A percentile compares a stretch with the other conserved stretches of the same genome.
Conservation (phyloP, 92 coral and sea anemone genomes). For the Parazoanthus swiftii region DNA sequence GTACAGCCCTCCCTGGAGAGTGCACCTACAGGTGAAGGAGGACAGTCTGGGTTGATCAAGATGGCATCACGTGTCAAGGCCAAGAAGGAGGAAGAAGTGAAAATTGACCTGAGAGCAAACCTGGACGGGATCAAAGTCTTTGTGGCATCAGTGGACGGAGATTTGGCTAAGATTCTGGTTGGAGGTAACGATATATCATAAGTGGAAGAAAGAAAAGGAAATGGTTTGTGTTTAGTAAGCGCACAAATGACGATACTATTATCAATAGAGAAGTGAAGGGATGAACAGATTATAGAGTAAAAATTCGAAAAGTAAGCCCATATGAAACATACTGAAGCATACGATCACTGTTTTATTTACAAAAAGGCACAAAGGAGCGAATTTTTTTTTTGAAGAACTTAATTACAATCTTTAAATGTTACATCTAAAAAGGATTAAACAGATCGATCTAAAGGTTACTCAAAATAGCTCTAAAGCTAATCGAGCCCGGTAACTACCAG, state of each 20-base stretch:
- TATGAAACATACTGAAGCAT: too few species aligned
- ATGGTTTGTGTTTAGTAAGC: too few species aligned
- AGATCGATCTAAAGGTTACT: too few species aligned
- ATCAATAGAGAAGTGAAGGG: too few species aligned
- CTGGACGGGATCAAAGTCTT: slow-evolving; percentile 80
- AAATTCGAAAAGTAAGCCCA: too few species aligned
- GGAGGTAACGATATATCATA: slow-evolving; percentile 61
- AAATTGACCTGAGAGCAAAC: slow-evolving; percentile 78
- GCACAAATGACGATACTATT: too few species aligned
- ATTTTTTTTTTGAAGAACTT: not conserved
- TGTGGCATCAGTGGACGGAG: slow-evolving; percentile 78
- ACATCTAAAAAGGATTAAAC: too few species aligned
- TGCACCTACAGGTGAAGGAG: slow-evolving; percentile 5
- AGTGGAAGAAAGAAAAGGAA: not conserved
- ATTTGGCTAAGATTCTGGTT: slow-evolving; percentile 74
- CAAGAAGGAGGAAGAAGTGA: slow-evolving; percentile 56
- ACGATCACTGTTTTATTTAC: too few species aligned
- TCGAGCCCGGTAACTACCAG: too few species aligned
- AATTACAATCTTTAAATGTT: too few species aligned
- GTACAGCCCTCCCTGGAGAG: slow-evolving; percentile 25
- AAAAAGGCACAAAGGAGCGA: not conserved
- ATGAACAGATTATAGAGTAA: too few species aligned
- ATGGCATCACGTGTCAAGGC: slow-evolving; percentile 22
- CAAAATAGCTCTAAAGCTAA: too few species aligned
- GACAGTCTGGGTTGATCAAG: slow-evolving; percentile 28